Percentiles rank a stretch among this genome's conserved stretches.
These are phyloP conservation scores for Corythoichthys intestinalis DNA, from an alignment of 2,113 vertebrate genomes.

Conservation along the genomic window DNA sequence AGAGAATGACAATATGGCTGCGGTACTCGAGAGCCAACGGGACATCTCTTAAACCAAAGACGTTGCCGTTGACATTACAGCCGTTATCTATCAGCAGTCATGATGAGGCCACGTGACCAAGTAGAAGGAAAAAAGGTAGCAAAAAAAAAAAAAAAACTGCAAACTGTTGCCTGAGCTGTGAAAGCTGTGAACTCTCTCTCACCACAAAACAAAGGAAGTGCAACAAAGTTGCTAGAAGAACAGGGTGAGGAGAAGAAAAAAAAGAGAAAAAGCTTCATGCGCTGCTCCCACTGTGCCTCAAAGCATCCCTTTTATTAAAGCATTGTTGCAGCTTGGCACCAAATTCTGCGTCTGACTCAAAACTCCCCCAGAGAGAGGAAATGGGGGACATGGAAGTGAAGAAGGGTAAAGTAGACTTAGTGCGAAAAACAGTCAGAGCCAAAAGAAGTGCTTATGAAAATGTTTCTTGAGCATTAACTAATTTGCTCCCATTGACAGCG, in stretches of 20 bases:
- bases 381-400: constrained; percentile 29
- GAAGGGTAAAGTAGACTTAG: constrained; percentile 13
- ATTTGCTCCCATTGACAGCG: too few relatives aligned
- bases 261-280: constrained; percentile 19
- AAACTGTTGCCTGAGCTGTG: constrained; percentile 9
- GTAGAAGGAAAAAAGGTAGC: neutral
- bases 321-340: constrained; percentile 46
- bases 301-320: constrained; percentile 59
- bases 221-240: constrained; percentile 28
- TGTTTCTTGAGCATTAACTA: neutral
- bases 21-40: neutral
- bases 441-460: constrained; percentile 27
- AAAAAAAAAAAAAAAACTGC: neutral
- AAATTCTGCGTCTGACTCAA: constrained; percentile 52
- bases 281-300: constrained; percentile 41
- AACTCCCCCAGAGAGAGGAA: constrained; percentile 49
- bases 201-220: constrained; percentile 35
- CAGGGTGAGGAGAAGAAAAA: neutral
- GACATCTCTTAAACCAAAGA: neutral
- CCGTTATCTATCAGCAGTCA: neutral
- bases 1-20: constrained; percentile 69
- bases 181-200: constrained; percentile 27
- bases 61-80: neutral
- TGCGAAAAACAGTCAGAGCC: neutral
- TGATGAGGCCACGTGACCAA: neutral